These are phyloP conservation scores for Drosophila peninsularis DNA, from an alignment of 2,888 invertebrate genomes.

Conservation along the genomic window DNA sequence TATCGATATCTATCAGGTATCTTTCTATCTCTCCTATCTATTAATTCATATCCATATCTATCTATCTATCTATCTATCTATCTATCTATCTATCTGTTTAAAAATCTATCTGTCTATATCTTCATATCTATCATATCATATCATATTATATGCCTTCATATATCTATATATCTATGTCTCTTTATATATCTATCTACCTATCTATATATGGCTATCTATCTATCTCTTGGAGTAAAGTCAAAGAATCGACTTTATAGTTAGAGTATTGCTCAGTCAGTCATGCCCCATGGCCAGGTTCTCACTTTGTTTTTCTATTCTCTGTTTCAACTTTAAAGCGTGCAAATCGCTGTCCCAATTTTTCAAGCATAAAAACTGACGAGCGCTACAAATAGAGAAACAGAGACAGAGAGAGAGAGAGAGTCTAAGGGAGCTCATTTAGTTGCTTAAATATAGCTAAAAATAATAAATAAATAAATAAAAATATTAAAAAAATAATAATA, in stretches of 20 bases:
- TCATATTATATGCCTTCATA: no score
- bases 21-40: neutral
- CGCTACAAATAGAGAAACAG: constrained; percentile 34
- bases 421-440: constrained; percentile 37
- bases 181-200: no score
- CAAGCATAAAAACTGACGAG: constrained; percentile 72
- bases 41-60: no score
- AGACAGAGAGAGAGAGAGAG: constrained; percentile 11
- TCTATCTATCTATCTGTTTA: neutral
- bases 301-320: constrained; percentile 9
- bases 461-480: constrained; percentile 7
- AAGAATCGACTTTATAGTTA: no score
- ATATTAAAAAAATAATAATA: constrained; percentile 24
- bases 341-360: constrained; percentile 80
- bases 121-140: neutral
- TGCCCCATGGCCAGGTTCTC: neutral
- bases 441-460: constrained; percentile 40
- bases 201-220: no score
- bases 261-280: neutral
- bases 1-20: neutral
- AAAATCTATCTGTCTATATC: neutral
- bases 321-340: constrained; percentile 61
- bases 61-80: neutral
- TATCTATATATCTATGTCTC: neutral
- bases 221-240: no score